Conservation (phyloP, 2,888 invertebrate genomes). For the Thyatira batis region DNA sequence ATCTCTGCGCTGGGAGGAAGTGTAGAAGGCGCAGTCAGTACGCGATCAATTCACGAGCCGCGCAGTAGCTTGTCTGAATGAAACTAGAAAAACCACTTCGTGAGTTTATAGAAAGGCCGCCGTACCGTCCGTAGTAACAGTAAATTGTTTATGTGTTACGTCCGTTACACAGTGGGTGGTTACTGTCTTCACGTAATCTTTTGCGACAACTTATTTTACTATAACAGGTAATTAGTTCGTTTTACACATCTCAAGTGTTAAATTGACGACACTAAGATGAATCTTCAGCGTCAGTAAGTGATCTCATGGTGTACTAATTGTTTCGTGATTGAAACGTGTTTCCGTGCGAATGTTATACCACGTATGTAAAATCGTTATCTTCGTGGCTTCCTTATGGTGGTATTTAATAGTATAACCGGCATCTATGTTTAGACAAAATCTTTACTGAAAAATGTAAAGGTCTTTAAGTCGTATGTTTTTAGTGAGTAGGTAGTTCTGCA, state of each 20-base stretch:
- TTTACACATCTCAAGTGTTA: neutral
- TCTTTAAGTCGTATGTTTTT: too few species aligned
- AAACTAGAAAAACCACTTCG: constrained; percentile 63
- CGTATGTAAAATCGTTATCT: neutral
- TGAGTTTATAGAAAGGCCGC: constrained; percentile 30
- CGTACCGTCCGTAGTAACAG: constrained; percentile 51
- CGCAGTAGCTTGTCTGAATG: constrained; percentile 40
- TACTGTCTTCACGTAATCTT: constrained; percentile 25
- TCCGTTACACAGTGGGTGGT: constrained; percentile 64
- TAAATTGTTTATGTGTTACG: constrained; percentile 57
- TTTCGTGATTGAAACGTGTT: neutral
- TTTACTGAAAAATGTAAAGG: too few species aligned
- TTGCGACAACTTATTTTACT: constrained; percentile 17
- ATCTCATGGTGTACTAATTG: neutral
- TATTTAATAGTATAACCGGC: neutral
- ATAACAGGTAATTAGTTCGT: constrained; percentile 33
- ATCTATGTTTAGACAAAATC: neutral
- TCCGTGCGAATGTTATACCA: neutral
- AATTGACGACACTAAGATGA: neutral
- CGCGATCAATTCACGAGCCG: constrained; percentile 32
- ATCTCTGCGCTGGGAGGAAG: neutral
- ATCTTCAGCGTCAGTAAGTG: neutral
- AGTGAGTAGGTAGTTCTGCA: too few species aligned
- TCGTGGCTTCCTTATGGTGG: neutral
- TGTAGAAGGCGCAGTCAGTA: constrained; percentile 22